Conservation (phyloP, 2,113 vertebrate species). For the Genyomyrus donnyi region DNA sequence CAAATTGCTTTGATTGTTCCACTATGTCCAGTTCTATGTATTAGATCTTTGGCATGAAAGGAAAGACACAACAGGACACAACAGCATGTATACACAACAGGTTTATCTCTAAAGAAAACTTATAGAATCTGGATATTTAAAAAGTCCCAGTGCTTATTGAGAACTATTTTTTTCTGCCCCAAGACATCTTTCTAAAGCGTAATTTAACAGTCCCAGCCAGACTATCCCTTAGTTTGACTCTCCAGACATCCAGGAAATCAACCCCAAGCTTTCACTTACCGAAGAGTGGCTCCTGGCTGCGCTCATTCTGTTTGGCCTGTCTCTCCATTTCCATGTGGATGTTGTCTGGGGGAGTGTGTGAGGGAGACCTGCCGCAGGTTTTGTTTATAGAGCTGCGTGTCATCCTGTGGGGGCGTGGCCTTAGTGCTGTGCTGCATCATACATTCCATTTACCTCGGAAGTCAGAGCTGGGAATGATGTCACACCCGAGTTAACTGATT, state of each 20-base stretch:
- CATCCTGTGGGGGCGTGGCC: constrained; percentile 23
- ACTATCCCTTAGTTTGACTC: too few relatives aligned
- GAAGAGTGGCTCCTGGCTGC: constrained; percentile 57
- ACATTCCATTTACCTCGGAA: too few relatives aligned
- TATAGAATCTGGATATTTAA: neutral
- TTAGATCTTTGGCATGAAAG: neutral
- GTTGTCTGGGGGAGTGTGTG: neutral
- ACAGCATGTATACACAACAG: neutral
- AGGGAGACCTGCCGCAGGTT: neutral
- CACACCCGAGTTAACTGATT: too few relatives aligned
- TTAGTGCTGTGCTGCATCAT: neutral
- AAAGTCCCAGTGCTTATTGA: neutral
- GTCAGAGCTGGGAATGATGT: too few relatives aligned
- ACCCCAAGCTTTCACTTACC: constrained; percentile 53
- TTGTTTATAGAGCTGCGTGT: neutral
- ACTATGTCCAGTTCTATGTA: too few relatives aligned
- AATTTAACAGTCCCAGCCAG: too few relatives aligned
- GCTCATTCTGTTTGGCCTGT: constrained; percentile 38
- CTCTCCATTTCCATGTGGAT: constrained; percentile 55
- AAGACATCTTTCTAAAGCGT: neutral
- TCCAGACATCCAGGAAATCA: neutral
- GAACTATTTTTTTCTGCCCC: neutral
- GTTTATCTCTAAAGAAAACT: neutral
- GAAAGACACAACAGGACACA: neutral
- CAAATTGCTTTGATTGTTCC: neutral